Percentiles rank a stretch among this genome's conserved stretches.
Evolutionary conservation across 2,113 vertebrate species (phyloP).

Genomic region (Glaucidium brasilianum): DNA sequence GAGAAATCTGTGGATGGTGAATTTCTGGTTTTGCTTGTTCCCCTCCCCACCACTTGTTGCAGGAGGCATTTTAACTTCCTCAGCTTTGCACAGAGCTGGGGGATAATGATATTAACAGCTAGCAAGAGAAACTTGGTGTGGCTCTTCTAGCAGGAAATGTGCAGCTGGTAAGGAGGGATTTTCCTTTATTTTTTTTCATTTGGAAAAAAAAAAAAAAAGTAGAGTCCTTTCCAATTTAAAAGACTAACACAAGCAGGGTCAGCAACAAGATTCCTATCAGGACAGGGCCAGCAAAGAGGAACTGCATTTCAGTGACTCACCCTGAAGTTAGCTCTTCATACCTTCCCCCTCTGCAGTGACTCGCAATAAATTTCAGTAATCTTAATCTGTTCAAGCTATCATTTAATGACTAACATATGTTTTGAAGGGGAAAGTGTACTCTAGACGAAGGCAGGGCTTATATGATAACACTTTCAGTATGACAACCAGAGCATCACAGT

Average conservation of each 20-base stretch:
- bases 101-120: background rate
- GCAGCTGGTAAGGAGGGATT: constrained; percentile 5
- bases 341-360: background rate
- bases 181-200: background rate
- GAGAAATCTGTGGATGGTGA: background rate
- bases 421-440: background rate
- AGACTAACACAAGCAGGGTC: background rate
- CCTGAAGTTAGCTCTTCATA: background rate
- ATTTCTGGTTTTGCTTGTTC: background rate
- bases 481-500: background rate
- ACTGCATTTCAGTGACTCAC: background rate
- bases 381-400: background rate
- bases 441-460: background rate
- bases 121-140: background rate
- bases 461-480: background rate
- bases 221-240: no score
- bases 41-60: background rate
- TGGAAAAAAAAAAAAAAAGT: background rate
- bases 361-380: background rate
- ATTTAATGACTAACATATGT: background rate
- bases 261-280: background rate
- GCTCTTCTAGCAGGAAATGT: background rate
- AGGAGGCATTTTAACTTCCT: background rate
- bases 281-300: background rate
- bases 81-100: background rate